Base-by-base conservation (phyloP, 2,797 vertebrate species). In the Sus cebifrons region DNA sequence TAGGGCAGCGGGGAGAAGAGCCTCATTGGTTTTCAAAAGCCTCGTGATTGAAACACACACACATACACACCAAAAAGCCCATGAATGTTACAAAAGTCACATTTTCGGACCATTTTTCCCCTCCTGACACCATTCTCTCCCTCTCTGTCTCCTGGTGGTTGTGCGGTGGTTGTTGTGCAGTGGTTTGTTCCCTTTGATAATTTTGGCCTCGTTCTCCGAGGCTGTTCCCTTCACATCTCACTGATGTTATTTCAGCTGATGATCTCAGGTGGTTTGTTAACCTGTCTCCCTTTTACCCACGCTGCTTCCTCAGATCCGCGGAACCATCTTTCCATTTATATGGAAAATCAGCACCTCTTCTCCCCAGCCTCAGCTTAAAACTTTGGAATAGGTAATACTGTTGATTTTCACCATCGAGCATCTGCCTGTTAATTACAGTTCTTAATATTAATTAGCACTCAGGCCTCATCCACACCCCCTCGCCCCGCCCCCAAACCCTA, bases 341-440 rank as follows among this genome's bases (percentile, higher is more conserved):
- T 5, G 81, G 96, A 94, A 95, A 95, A 86, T 44, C 14, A 91
- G 73, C 17, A 23, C 12, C 40, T 77, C 78, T 84, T 85, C n/a
- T 62, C 16, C 68, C 16, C 68, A 94, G 60, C 20, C 84, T 90
- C 83, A 12, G 71, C 52, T 95, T 88, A 94, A 95, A 97, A 96
- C 89, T 98, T 97, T 94, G 67, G 58, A 94, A 85, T 91, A 96
- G 89, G 62, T 91, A 91, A 92, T 68, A 91, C 56, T 21, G 40
- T 32, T 15, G 11, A 2, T 94, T 73, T 97, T 97, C 94, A 91
- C 91, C 92, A 77, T 97, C 94, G 86, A 96, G 95, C 84, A 95
- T 95, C 73, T 95, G 93, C 75, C 91, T 98, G 82, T 96, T 98
- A 98, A 98, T 98, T 98, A 95, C 92, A 93, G 70, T 86, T 97